These are phyloP conservation scores for Odontocerum albicorne DNA, from an alignment of 2,888 invertebrate genomes.

Conservation along the genomic window DNA sequence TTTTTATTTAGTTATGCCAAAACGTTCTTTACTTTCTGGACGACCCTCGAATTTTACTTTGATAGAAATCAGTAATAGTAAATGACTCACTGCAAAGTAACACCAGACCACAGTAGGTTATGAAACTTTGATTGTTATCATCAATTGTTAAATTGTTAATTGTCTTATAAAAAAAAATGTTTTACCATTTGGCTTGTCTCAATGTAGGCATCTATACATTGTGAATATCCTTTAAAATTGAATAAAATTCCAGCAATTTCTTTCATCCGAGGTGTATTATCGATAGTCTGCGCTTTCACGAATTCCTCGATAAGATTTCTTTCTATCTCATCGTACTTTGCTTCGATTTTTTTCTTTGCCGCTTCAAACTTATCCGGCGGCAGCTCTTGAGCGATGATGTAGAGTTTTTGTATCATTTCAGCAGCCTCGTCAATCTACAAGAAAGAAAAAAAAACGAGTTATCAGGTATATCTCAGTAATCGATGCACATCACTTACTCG, in stretches of 20 bases:
- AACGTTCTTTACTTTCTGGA: no score
- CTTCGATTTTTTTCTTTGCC: constrained; percentile 81
- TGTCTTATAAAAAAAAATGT: constrained; percentile 2
- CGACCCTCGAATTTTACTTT: no score
- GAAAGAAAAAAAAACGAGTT: no score
- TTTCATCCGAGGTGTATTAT: constrained; percentile 88
- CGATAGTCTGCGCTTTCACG: constrained; percentile 82
- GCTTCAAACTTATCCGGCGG: constrained; percentile 84
- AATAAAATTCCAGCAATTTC: constrained; percentile 88
- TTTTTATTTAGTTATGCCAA: no score
- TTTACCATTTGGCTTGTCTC: constrained; percentile 90
- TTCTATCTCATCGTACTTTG: constrained; percentile 90
- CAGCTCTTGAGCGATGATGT: constrained; percentile 93
- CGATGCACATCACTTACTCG: no score
- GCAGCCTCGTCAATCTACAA: constrained; percentile 88
- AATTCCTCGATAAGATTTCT: constrained; percentile 92
- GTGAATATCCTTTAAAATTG: constrained; percentile 95
- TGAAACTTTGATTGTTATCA: no score
- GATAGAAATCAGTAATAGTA: no score
- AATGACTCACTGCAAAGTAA: no score
- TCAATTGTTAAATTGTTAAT: no score
- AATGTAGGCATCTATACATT: constrained; percentile 96
- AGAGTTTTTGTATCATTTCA: constrained; percentile 95
- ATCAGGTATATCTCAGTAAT: no score
- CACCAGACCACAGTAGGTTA: no score